Conservation (phyloP, 2,113 vertebrate species). For the Bombycilla garrulus region DNA sequence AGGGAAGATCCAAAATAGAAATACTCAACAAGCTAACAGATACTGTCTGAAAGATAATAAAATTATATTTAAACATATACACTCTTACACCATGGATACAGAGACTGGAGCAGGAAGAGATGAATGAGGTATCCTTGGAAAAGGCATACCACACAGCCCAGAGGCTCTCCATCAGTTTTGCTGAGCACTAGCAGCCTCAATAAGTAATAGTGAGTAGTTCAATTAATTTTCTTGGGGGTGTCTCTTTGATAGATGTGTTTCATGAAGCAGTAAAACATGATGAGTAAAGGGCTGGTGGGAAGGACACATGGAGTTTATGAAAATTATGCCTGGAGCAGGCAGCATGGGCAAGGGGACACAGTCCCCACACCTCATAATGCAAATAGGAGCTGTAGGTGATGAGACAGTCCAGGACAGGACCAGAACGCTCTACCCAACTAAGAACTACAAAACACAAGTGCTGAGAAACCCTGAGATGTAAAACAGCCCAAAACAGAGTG, state of each 20-base stretch:
- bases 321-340: neutral
- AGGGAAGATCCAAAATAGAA: slow-evolving; percentile 41
- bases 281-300: neutral
- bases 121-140: neutral
- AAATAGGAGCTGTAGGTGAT: neutral
- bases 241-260: neutral
- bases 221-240: neutral
- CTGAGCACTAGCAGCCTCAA: neutral
- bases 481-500: neutral
- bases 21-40: neutral
- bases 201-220: neutral
- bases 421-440: neutral
- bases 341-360: neutral
- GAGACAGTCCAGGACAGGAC: neutral
- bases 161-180: neutral
- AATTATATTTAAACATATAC: neutral
- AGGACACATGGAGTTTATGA: fast-evolving
- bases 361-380: neutral
- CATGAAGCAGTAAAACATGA: neutral
- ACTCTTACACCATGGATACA: neutral
- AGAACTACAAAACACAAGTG: neutral
- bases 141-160: neutral
- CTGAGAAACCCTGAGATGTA: neutral
- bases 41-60: neutral
- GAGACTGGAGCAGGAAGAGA: neutral